phyloP scores from a whole-genome alignment of 2,797 vertebrate genomes.

The Falco cherrug region DNA sequence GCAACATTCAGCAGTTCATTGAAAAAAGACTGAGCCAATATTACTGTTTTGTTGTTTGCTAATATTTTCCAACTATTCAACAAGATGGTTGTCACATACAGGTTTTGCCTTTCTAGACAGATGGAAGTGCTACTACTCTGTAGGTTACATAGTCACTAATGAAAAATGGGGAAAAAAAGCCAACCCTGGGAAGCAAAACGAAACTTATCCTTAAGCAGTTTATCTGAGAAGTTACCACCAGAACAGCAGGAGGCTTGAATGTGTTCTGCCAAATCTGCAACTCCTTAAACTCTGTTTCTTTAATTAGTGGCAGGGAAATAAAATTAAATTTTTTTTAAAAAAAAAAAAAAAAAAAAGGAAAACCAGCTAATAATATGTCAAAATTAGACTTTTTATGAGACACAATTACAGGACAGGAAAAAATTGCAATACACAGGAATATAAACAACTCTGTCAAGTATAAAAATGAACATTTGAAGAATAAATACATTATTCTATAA shows the following conservation, averaged over 20 bases:
- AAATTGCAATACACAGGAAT: fast-evolving
- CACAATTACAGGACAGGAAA: background rate
- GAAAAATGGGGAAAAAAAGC: background rate
- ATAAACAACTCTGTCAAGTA: background rate
- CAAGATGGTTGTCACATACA: background rate
- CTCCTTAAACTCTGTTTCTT: background rate
- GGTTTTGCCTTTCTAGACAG: background rate
- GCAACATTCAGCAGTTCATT: background rate
- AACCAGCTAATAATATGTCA: background rate
- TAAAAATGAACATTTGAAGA: background rate
- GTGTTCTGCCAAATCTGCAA: background rate
- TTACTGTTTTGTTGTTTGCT: background rate
- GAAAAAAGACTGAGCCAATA: background rate
- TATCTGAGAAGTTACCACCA: background rate
- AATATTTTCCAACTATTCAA: background rate
- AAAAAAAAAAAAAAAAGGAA: fast-evolving
- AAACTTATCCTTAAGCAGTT: background rate
- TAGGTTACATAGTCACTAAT: background rate
- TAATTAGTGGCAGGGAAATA: background rate
- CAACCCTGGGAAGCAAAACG: background rate
- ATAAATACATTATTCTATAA: background rate
- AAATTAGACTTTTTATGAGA: background rate
- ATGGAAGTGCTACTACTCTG: background rate
- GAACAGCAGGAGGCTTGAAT: background rate
- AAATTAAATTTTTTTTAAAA: too few species aligned